These are phyloP conservation scores for Trematocara stigmaticum DNA, from an alignment of 2,113 vertebrate species.

Conservation along the genomic window DNA sequence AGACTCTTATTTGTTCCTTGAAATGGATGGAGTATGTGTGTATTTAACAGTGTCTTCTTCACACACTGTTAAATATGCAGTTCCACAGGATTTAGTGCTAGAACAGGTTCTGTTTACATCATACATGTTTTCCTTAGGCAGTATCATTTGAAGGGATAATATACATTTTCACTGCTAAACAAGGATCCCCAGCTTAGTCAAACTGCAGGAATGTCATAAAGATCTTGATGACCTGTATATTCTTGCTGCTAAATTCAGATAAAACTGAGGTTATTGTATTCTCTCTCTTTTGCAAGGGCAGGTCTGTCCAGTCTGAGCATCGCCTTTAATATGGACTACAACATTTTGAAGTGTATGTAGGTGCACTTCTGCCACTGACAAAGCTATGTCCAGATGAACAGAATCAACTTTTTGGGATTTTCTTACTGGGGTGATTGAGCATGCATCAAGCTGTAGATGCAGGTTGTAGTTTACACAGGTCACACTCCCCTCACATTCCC, in stretches of 20 bases:
- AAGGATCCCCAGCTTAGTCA: not conserved
- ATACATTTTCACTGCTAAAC: not conserved
- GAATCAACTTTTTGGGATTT: not conserved
- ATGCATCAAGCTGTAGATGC: not conserved
- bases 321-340: not conserved
- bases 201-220: not conserved
- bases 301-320: not conserved
- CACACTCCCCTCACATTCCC: not conserved
- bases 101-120: not conserved
- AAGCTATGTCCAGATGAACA: not conserved
- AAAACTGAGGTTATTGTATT: not conserved
- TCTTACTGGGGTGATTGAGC: not conserved
- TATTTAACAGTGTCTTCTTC: not conserved
- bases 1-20: not conserved
- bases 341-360: not conserved
- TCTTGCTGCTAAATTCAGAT: not conserved
- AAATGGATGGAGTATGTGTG: not conserved
- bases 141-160: not conserved
- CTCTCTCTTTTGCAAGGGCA: not conserved
- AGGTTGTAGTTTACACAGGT: not conserved
- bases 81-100: not conserved
- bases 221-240: not conserved
- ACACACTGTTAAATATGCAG: not conserved
- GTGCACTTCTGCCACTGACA: not conserved
- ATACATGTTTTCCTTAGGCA: not conserved